Percentiles rank a stretch among this genome's conserved stretches.
Conservation (phyloP, 2,888 invertebrate species). For the Thyatira batis region DNA sequence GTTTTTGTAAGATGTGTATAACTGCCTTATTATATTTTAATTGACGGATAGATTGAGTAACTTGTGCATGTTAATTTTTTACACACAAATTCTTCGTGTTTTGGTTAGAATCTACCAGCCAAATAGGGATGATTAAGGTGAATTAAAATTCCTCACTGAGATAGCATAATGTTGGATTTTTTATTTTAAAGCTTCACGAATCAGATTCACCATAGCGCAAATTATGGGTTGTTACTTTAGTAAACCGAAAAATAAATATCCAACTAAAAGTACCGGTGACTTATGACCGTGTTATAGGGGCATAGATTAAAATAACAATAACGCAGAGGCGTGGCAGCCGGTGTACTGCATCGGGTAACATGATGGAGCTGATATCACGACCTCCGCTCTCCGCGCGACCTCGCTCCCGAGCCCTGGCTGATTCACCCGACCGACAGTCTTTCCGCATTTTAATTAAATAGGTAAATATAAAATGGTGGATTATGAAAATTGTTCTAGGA, state of each 20-base stretch:
- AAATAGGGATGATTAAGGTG: not conserved
- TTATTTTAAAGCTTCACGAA: no score
- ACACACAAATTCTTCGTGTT: not conserved
- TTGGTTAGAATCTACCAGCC: not conserved
- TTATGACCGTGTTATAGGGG: constrained; percentile 19
- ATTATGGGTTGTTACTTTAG: no score
- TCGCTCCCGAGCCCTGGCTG: constrained; percentile 51
- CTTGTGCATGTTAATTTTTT: not conserved
- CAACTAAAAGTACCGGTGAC: no score
- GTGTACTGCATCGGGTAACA: constrained; percentile 28
- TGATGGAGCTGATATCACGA: constrained; percentile 50
- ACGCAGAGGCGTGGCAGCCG: constrained; percentile 51
- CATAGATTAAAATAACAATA: constrained; percentile 57
- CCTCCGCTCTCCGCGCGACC: constrained; percentile 48
- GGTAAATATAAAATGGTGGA: not conserved
- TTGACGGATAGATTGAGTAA: not conserved
- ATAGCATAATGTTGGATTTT: not conserved
- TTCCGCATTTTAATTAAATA: not conserved
- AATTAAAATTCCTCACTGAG: not conserved
- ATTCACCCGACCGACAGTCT: constrained; percentile 38
- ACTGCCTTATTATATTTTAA: constrained; percentile 1
- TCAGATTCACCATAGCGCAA: no score
- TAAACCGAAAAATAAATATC: no score
- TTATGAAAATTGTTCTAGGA: no score
- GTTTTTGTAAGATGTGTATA: not conserved